Evolutionary conservation across 2,797 vertebrate species (phyloP), one percentile per base, ranked within the genome.

Genomic region (Poeciliopsis turneri): DNA sequence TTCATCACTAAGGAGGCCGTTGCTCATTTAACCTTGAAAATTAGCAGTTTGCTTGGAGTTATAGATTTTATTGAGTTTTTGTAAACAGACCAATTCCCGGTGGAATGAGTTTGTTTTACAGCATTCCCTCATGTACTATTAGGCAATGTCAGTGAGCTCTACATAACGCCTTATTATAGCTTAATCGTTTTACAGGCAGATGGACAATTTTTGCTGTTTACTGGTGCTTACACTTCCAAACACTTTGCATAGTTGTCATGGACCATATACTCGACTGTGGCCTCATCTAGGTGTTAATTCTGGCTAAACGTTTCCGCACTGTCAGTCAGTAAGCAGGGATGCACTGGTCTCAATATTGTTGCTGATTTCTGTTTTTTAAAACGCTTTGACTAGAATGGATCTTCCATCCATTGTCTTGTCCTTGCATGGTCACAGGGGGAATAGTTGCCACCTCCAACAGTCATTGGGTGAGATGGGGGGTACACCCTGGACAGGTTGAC

Each of bases 11-110:
- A 88, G 86, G 86, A 83, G 82, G 59, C 39, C 72, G 47, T 78
- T 79, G 85, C 87, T 92, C 84, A 89, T 90, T 89, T 91, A 91
- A 90, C 90, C 86, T 86, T 88, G 84, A 91, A 88, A 82, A 93
- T 90, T 80, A 87, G 76, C 88, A 74, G 61, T 91, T 92, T 87
- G 82, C 78, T 79, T 82, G 78, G 76, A 77, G 75, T 92, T 92
- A 84, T 84, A 74, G 76, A 80, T 80, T 51, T 46, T 91, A 90
- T 91, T 84, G 86, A 88, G 74, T 72, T 89, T 90, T 89, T 82
- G 84, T 86, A 85, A 90, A 92, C 81, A 75, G 75, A 86, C 57
- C 39, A 47, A 68, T 85, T 85, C 77, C 75, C 55, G 10, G 78
- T 86, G 86, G 74, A 84, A 83, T 87, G 82, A 82, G 55, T 45